Base-by-base conservation (phyloP, 2,113 vertebrate genomes). In the Platichthys stellatus region DNA sequence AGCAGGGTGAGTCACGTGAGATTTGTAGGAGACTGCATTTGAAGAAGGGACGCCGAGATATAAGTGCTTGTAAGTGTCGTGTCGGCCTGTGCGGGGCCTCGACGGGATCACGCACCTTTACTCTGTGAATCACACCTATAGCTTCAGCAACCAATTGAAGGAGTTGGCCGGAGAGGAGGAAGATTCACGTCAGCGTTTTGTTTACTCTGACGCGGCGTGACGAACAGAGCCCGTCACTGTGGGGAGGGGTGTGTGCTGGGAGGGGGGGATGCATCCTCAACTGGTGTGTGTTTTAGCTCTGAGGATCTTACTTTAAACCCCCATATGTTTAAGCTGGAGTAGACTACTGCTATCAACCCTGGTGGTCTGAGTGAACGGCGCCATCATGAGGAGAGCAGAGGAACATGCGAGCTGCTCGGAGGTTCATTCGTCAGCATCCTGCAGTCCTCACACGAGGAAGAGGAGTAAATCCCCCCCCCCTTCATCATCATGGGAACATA, bases 171-270 rank as follows among this genome's bases (percentile, higher is more conserved):
- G 71, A 43, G 71, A 59, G 59, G 63, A 38, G 71, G 62, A 66
- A 63, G 53, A 66, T 54, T 38, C 69, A 89, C 87, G 85, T 89
- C 83, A 92, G 78, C 80, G 62, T 82, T 84, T 85, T 83, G 78
- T 89, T 78, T 72, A 82, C 72, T 86, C 81, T 94, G 91, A 95
- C 93, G 92, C 89, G 73, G 76, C 61, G 62, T 94, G 94, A 94
- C 93, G 91, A 92, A 84, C 45, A 56, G 76, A 77, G 66, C 47
- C 76, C 80, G 85, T 86, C 87, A 88, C 61, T 9, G 62, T 9
- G 53, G 31, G 63, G 23, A 40, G 51, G 18, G 20, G 47, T 5
- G 47, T 18, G 47, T 49, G 47, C 17, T 17, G 47, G 17, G 15
- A n/a, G 14, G 20, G 24, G 24, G 51, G 17, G 51, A 1, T 3